These are phyloP conservation scores for Helicoverpa armigera DNA, from an alignment of 1,140 invertebrate genomes.

Conservation along the genomic window DNA sequence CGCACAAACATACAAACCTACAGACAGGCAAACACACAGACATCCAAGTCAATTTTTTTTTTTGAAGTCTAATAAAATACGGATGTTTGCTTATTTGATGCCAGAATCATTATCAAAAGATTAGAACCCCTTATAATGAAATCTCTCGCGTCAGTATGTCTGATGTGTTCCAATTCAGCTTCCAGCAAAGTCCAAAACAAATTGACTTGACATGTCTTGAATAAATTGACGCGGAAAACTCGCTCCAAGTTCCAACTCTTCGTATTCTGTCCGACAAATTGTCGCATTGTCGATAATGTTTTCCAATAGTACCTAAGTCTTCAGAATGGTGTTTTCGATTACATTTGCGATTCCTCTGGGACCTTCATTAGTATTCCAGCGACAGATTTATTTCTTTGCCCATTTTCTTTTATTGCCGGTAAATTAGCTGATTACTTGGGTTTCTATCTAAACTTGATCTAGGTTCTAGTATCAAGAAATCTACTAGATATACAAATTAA, in stretches of 20 bases:
- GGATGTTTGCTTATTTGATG: no score
- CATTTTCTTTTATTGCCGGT: background rate
- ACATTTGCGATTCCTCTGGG: background rate
- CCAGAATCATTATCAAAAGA: no score
- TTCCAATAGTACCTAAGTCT: conserved; percentile 11
- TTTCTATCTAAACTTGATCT: no score
- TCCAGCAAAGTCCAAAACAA: conserved; percentile 9
- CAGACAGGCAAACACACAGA: no score
- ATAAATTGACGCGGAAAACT: conserved; percentile 19
- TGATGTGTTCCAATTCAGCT: background rate
- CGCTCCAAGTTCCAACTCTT: background rate
- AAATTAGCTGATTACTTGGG: background rate
- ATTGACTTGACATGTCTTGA: background rate
- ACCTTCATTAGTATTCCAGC: background rate
- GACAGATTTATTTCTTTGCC: background rate
- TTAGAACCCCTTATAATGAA: background rate
- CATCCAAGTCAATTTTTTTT: no score
- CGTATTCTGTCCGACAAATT: conserved; percentile 2
- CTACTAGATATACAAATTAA: background rate
- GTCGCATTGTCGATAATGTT: conserved; percentile 5
- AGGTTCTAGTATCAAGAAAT: background rate
- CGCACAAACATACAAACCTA: no score
- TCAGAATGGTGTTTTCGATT: background rate
- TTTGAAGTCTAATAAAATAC: no score
- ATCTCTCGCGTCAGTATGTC: background rate